These are phyloP conservation scores for Neodiprion lecontei DNA, from an alignment of 1,140 invertebrate species.

Conservation along the genomic window DNA sequence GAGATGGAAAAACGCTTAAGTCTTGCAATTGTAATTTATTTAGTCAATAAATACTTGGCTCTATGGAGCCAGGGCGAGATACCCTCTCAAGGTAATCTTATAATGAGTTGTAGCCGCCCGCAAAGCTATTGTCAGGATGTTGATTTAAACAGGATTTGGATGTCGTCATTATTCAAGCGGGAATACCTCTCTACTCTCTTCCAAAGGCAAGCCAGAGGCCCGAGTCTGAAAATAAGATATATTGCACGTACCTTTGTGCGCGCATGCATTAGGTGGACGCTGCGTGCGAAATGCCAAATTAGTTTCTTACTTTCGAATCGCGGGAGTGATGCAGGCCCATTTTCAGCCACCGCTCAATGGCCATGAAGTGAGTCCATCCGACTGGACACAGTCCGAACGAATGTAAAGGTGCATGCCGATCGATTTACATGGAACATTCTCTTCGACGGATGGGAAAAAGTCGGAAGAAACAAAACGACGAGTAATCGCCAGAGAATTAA, in stretches of 20 bases:
- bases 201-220: not conserved
- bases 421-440: too few relatives aligned
- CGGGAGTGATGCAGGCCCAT: too few relatives aligned
- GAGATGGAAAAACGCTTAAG: slow-evolving; percentile 8
- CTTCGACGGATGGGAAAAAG: too few relatives aligned
- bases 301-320: not conserved
- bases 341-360: too few relatives aligned
- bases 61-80: not conserved
- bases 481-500: too few relatives aligned
- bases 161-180: not conserved
- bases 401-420: too few relatives aligned
- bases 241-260: too few relatives aligned
- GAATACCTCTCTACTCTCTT: not conserved
- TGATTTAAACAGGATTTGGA: slow-evolving; percentile 7
- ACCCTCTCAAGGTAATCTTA: slow-evolving; percentile 1
- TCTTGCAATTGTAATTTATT: slow-evolving; percentile 18
- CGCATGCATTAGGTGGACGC: not conserved
- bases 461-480: too few relatives aligned
- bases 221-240: too few relatives aligned
- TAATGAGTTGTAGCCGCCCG: not conserved
- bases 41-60: slow-evolving; percentile 9
- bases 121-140: not conserved
- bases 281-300: not conserved
- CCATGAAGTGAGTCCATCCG: too few relatives aligned
- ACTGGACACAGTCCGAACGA: too few relatives aligned